Conservation (phyloP, 64 coral and sea anemone species). For the Dendrophyllia cribrosa region DNA sequence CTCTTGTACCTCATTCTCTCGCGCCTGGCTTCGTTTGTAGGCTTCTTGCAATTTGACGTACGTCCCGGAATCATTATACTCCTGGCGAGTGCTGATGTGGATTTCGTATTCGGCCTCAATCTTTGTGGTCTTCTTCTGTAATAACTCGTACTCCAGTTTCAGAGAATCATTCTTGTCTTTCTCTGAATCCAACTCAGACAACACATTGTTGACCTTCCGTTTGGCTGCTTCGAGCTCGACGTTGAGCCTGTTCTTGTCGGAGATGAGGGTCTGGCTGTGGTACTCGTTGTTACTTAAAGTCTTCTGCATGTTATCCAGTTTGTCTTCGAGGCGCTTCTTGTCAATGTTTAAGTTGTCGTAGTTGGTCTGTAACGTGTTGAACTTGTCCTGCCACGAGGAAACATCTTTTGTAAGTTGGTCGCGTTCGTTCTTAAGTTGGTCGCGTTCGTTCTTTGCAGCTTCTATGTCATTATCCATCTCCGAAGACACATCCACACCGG, state of each 20-base stretch:
- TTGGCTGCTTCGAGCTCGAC: slow-evolving; percentile 86
- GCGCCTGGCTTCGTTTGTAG: slow-evolving; percentile 90
- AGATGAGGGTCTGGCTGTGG: slow-evolving; percentile 65
- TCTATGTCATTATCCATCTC: slow-evolving; percentile 68
- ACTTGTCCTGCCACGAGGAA: slow-evolving; percentile 83
- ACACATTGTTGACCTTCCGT: slow-evolving; percentile 80
- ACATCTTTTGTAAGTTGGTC: slow-evolving; percentile 77
- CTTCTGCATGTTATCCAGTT: slow-evolving; percentile 91
- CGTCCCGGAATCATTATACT: slow-evolving; percentile 80
- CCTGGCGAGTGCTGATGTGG: slow-evolving; percentile 67
- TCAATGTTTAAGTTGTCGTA: slow-evolving; percentile 73
- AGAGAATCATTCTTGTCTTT: slow-evolving; percentile 73
- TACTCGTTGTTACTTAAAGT: slow-evolving; percentile 75
- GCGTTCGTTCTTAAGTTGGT: slow-evolving; percentile 48
- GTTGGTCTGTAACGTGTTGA: slow-evolving; percentile 76
- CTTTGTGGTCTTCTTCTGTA: slow-evolving; percentile 79
- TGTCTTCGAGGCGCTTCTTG: slow-evolving; percentile 85
- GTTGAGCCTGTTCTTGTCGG: slow-evolving; percentile 82
- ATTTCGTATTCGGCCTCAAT: slow-evolving; percentile 95
- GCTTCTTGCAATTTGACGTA: slow-evolving; percentile 82
- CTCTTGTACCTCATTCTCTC: slow-evolving; percentile 86
- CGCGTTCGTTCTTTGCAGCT: neutral
- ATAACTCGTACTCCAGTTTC: slow-evolving; percentile 72
- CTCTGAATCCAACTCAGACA: slow-evolving; percentile 72
- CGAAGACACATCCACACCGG: slow-evolving; percentile 72